A percentile compares a stretch with the other conserved stretches of the same genome.
Conservation (phyloP, 2,888 invertebrate genomes). For the Athripsodes cinereus region DNA sequence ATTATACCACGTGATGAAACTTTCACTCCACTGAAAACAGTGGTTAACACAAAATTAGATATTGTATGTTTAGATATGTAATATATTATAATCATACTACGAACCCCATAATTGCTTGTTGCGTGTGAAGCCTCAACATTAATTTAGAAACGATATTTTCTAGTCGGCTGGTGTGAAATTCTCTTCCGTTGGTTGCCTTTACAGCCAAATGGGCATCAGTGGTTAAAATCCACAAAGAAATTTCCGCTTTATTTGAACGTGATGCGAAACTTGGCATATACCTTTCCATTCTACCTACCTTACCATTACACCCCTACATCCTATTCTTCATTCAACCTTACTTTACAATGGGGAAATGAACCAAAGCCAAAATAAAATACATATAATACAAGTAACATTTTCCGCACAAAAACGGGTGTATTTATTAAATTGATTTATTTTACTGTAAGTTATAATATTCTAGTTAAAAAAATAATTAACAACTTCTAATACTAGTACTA, state of each 20-base stretch:
- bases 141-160: conserved; percentile 1
- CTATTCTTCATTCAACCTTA: not conserved
- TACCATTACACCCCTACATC: conserved; percentile 4
- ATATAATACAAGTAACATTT: no score
- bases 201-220: conserved; percentile 19
- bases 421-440: no score
- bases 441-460: no score
- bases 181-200: conserved; percentile 19
- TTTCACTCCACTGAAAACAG: no score
- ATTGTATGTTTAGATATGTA: no score
- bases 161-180: conserved; percentile 21
- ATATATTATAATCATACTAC: no score
- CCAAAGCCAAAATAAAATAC: not conserved
- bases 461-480: no score
- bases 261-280: not conserved
- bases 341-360: not conserved
- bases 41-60: no score
- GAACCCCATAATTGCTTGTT: not conserved
- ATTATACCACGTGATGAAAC: no score
- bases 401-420: no score
- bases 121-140: not conserved
- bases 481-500: no score
- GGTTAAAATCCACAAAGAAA: conserved; percentile 25
- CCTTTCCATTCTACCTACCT: not conserved
- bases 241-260: conserved; percentile 25